phyloP scores from a whole-genome alignment of 1,140 invertebrate genomes.

The Araneus ventricosus region DNA sequence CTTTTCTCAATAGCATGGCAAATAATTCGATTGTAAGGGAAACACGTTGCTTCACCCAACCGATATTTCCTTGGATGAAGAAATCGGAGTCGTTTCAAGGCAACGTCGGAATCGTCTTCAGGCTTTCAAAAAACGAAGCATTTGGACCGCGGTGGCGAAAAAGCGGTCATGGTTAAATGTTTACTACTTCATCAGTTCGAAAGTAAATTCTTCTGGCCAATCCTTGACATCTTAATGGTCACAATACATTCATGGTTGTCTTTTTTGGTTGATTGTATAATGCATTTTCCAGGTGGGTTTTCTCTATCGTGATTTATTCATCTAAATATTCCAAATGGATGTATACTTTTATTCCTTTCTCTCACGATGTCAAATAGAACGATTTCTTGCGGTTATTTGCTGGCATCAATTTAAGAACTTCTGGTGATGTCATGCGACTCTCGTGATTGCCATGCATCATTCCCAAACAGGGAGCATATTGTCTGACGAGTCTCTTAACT shows the following conservation, averaged over 20 bases:
- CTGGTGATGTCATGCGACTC: not conserved
- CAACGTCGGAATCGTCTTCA: constrained; percentile 18
- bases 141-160: constrained; percentile 34
- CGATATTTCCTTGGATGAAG: constrained; percentile 26
- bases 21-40: not conserved
- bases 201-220: constrained; percentile 50
- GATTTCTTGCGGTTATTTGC: not conserved
- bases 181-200: constrained; percentile 51
- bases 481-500: not conserved
- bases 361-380: not conserved
- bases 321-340: not conserved
- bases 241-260: constrained; percentile 16
- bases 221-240: constrained; percentile 58
- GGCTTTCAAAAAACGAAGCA: not conserved
- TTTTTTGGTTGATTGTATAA: constrained; percentile 11
- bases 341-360: not conserved
- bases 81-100: constrained; percentile 22
- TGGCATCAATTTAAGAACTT: not conserved
- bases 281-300: not conserved
- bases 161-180: constrained; percentile 62
- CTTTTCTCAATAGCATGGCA: not conserved
- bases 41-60: constrained; percentile 9
- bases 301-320: not conserved
- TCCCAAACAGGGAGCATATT: not conserved
- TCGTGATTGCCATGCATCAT: not conserved